Conservation (phyloP, 1,140 invertebrate genomes). For the Holcopasites calliopsidis region DNA sequence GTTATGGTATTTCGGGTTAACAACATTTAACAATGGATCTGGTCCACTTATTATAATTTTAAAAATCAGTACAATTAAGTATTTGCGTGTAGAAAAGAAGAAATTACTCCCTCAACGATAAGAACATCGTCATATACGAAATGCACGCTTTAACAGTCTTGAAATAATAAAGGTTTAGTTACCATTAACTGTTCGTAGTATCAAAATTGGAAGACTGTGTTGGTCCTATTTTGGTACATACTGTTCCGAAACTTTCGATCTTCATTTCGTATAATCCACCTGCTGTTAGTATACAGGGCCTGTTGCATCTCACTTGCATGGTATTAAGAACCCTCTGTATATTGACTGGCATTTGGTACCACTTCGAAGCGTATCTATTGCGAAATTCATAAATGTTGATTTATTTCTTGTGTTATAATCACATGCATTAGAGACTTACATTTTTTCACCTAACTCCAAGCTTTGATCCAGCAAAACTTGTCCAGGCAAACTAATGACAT, state of each 20-base stretch:
- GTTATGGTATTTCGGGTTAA: no score
- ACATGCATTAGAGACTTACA: background rate
- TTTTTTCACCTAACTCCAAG: background rate
- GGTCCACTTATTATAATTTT: no score
- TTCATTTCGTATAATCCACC: background rate
- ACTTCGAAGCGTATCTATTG: background rate
- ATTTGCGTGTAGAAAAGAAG: background rate
- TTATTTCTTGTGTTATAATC: background rate
- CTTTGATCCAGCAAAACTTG: background rate
- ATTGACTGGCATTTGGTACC: background rate
- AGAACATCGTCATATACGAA: conserved; percentile 17
- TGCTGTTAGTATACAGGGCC: background rate
- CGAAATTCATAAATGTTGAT: background rate
- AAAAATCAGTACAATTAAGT: no score
- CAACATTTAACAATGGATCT: no score
- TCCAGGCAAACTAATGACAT: background rate
- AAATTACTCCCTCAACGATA: conserved; percentile 5
- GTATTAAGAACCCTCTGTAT: background rate
- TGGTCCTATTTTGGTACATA: background rate
- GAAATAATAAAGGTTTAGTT: background rate
- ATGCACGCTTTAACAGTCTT: conserved; percentile 17
- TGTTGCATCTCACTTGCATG: background rate
- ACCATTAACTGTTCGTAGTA: background rate
- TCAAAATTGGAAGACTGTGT: background rate
- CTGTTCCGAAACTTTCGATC: background rate